phyloP scores from a whole-genome alignment of 2,888 invertebrate genomes.

The Reticulitermes lucifugus region DNA sequence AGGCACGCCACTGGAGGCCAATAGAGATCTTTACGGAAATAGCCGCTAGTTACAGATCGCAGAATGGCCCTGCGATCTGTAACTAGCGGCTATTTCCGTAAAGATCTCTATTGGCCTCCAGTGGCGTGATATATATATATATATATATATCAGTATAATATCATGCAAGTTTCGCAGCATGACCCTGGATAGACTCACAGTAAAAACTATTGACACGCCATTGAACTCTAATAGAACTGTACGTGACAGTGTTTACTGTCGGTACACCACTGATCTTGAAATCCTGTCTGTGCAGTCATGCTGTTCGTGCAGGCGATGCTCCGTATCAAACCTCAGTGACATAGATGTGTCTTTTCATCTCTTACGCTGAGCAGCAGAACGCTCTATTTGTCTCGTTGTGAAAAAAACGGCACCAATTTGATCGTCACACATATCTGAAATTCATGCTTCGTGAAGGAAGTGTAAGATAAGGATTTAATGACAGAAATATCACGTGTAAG shows the following conservation, averaged over 20 bases:
- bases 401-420: neutral
- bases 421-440: neutral
- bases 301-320: neutral
- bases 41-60: too few relatives aligned
- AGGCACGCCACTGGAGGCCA: too few relatives aligned
- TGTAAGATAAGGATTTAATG: too few relatives aligned
- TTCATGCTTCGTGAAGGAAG: too few relatives aligned
- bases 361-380: neutral
- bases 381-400: neutral
- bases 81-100: too few relatives aligned
- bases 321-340: neutral
- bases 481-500: too few relatives aligned
- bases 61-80: too few relatives aligned
- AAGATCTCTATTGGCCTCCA: too few relatives aligned
- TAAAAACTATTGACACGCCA: neutral
- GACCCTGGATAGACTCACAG: neutral
- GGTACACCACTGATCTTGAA: neutral
- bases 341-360: slow-evolving; percentile 13
- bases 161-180: neutral
- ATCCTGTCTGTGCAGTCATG: slow-evolving; percentile 10
- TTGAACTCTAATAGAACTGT: neutral
- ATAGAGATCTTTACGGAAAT: too few relatives aligned
- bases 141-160: too few relatives aligned
- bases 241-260: neutral
- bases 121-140: too few relatives aligned